Evolutionary conservation across 2,888 invertebrate genomes (phyloP), one percentile per base, ranked within the genome.

Genomic region (Eugnorisma glareosa): DNA sequence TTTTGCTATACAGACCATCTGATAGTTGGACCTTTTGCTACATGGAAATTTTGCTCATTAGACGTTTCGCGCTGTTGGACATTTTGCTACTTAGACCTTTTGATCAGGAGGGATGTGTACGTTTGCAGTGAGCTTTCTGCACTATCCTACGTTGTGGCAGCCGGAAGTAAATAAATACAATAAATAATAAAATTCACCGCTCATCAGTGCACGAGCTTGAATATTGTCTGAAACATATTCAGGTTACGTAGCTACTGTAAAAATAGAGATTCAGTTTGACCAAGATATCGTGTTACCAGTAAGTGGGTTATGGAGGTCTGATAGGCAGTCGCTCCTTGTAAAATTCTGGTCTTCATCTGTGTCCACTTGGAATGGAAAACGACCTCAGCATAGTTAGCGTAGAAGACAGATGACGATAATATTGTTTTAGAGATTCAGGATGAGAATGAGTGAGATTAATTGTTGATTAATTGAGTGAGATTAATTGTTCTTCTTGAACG

Each of bases 161-260:
- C 31, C 15, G 18, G 15, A 40, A 48, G 2, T 15, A 61, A 67
- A 81, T 64, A 64, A 59, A 71, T 68, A 71, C 35, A 67, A 59
- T 67, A 57, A 57, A 70, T 35, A 51, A 40, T 37, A 61, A 24
- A 40, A 37, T 11, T 59, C n/a, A 61, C 35, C 31, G 67, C n/a
- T 73, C 63, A 67, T 64, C 59, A 70, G 40, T 40, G 59, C 73
- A 63, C 67, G 28, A 79, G 35, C 24, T 11, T 61, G 28, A 1
- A 48, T 59, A 57, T 37, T 28, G 28, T 63, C 15, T 45, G 45
- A 70, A 75, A 77, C 76, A 83, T 73, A 73, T 59, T 76, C 73
- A 67, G 83, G 28, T 69, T 84, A 67, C 66, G 63, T 67, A n/a
- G 28, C 21, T 7, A 28, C 4, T 11, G 7, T 72, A 7, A 6